These are phyloP conservation scores for Lepidochrysops patricia DNA, from an alignment of 2,888 invertebrate species.

Conservation along the genomic window DNA sequence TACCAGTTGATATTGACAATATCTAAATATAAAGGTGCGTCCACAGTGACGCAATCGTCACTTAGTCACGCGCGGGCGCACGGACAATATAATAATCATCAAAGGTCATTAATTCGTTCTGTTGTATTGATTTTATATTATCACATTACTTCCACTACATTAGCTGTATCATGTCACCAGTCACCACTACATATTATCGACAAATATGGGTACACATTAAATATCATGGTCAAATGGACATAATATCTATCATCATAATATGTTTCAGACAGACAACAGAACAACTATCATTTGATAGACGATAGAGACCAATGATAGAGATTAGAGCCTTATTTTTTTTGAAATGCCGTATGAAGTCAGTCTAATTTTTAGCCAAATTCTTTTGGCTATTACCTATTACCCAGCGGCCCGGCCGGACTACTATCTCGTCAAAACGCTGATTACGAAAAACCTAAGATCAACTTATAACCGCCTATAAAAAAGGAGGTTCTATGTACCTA, in stretches of 20 bases:
- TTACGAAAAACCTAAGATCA: no score
- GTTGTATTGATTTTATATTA: conserved; percentile 9
- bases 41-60: conserved; percentile 22
- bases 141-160: neutral
- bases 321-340: no score
- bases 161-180: neutral
- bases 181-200: neutral
- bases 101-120: conserved; percentile 16
- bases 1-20: neutral
- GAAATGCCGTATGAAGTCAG: no score
- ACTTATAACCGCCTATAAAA: no score
- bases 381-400: neutral
- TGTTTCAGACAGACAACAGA: no score
- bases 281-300: neutral
- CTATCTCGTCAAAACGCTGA: no score
- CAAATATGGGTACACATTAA: no score
- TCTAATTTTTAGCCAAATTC: neutral
- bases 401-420: no score
- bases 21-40: conserved; percentile 13
- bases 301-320: no score
- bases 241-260: no score
- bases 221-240: no score
- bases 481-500: no score
- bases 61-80: conserved; percentile 26
- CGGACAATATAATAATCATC: conserved; percentile 23